Evolutionary conservation across 2,113 vertebrate genomes (phyloP).

Genomic region (Antechinus stuartii): DNA sequence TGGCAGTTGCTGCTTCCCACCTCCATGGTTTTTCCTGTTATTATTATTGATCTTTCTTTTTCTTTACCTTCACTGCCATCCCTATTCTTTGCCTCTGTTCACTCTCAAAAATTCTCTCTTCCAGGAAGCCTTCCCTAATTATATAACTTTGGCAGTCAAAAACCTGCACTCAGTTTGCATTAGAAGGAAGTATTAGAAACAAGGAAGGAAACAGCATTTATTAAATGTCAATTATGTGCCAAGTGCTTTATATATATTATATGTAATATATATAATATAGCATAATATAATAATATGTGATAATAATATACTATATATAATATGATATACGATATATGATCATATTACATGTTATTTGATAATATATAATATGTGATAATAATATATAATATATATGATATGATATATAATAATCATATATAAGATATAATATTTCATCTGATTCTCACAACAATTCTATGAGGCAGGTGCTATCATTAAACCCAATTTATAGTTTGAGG

Average conservation of each 20-base stretch:
- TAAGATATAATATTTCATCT: background rate
- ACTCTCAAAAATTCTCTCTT: slow-evolving; percentile 4
- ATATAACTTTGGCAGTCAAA: background rate
- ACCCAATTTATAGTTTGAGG: background rate
- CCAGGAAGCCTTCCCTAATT: background rate
- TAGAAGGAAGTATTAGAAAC: no score
- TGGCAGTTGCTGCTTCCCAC: background rate
- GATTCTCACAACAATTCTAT: no score
- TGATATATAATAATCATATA: no score
- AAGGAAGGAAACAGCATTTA: background rate
- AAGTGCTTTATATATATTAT: background rate
- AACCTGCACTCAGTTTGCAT: background rate
- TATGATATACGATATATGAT: no score
- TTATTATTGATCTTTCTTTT: background rate
- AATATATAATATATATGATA: no score
- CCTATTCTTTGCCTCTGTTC: background rate
- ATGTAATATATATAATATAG: no score
- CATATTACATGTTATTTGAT: no score
- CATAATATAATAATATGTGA: no score
- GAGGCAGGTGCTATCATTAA: background rate
- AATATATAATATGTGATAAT: no score
- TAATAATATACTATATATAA: no score
- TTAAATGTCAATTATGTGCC: background rate
- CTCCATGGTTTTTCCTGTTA: slow-evolving; percentile 3
- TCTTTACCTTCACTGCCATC: background rate